Conservation (phyloP, 2,797 vertebrate genomes). For the Xenopus petersii region DNA sequence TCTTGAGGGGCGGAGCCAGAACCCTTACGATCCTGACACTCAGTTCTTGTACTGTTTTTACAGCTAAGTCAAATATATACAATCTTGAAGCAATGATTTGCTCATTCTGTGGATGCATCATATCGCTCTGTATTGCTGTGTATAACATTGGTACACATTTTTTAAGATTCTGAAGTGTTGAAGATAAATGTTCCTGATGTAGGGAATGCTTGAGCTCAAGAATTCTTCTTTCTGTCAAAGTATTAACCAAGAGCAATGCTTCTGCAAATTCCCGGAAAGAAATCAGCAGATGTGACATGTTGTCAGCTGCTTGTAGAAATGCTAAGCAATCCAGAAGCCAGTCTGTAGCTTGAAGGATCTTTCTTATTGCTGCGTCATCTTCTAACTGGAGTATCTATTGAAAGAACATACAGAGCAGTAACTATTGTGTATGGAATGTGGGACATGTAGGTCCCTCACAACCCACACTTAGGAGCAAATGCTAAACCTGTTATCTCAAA, state of each 20-base stretch:
- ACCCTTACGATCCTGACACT: no score
- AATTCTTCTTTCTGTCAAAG: conserved; percentile 64
- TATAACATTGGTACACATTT: conserved; percentile 76
- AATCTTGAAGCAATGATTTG: conserved; percentile 61
- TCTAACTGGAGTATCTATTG: conserved; percentile 77
- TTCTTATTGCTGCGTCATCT: conserved; percentile 69
- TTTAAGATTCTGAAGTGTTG: conserved; percentile 66
- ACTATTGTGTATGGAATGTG: not conserved
- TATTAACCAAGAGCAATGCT: conserved; percentile 70
- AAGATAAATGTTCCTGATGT: conserved; percentile 59
- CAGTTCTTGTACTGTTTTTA: conserved; percentile 68
- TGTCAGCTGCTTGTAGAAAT: conserved; percentile 61
- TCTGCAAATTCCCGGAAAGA: conserved; percentile 73
- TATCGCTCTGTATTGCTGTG: conserved; percentile 64
- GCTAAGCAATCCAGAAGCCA: conserved; percentile 69
- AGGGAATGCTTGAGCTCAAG: conserved; percentile 64
- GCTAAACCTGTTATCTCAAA: no score
- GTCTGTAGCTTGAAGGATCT: conserved; percentile 62
- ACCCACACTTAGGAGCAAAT: no score
- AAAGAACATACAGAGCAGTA: not conserved
- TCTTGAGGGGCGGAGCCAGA: no score
- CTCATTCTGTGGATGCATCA: conserved; percentile 62
- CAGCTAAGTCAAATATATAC: conserved; percentile 67
- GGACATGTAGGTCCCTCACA: no score
- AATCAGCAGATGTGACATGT: conserved; percentile 61